phyloP scores from a whole-genome alignment of 1,140 invertebrate genomes.

The Paraescarpia echinospica region DNA sequence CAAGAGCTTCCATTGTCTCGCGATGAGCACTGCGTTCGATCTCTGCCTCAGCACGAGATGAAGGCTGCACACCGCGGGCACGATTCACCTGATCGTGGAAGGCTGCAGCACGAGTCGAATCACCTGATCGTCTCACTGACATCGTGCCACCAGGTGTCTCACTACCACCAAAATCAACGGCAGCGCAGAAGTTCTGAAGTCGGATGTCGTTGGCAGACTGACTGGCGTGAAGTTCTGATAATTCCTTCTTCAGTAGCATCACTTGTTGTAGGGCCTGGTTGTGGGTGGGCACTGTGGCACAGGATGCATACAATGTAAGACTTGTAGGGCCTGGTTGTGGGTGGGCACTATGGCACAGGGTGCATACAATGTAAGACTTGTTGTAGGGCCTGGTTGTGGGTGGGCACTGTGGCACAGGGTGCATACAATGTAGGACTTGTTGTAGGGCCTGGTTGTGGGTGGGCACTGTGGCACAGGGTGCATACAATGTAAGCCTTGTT shows the following conservation, averaged over 20 bases:
- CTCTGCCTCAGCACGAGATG: conserved; percentile 45
- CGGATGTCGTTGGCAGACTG: conserved; percentile 29
- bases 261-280: conserved; percentile 56
- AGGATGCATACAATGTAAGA: neutral
- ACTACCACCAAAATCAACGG: conserved; percentile 12
- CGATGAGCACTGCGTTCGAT: conserved; percentile 55
- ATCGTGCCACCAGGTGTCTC: neutral
- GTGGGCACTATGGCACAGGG: neutral
- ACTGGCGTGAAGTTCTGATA: conserved; percentile 54
- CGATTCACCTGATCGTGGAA: conserved; percentile 30
- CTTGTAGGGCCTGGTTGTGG: neutral
- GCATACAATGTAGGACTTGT: neutral
- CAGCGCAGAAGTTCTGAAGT: neutral
- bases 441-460: neutral
- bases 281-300: conserved; percentile 45
- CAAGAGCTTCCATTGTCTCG: conserved; percentile 53
- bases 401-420: neutral
- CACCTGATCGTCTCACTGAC: neutral
- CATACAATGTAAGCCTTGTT: neutral
- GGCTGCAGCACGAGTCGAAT: neutral
- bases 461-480: neutral
- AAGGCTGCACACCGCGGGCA: conserved; percentile 44
- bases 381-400: neutral
- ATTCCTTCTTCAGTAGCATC: conserved; percentile 54
- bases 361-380: neutral